phyloP scores from a whole-genome alignment of 2,888 invertebrate species.

The Drosophila borealis region DNA sequence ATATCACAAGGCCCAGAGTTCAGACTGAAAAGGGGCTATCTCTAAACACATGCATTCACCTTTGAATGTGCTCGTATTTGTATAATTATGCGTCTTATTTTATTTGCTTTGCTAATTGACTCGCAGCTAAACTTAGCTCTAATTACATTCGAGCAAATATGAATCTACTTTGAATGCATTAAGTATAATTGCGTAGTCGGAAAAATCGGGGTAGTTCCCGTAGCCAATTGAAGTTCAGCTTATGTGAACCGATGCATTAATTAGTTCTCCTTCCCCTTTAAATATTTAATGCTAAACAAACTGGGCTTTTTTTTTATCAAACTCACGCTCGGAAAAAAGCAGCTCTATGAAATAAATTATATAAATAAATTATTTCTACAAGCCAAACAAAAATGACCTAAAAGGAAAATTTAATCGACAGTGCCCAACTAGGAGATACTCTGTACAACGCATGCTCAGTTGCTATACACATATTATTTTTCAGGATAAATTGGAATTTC shows the following conservation, averaged over 20 bases:
- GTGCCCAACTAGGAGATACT: no score
- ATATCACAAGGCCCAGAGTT: conserved; percentile 16
- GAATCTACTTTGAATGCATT: conserved; percentile 19
- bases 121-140: conserved; percentile 1
- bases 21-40: conserved; percentile 15
- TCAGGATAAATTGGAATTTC: no score
- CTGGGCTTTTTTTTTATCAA: no score
- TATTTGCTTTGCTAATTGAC: conserved; percentile 12
- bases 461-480: no score
- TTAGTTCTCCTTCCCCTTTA: not conserved
- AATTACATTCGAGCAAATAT: conserved; percentile 14
- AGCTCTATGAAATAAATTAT: no score
- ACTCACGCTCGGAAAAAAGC: no score
- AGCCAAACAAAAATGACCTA: no score
- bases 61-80: no score
- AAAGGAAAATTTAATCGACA: no score
- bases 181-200: conserved; percentile 11
- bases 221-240: not conserved
- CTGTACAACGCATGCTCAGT: no score
- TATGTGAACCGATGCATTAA: not conserved
- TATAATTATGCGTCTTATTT: not conserved
- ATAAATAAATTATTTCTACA: no score
- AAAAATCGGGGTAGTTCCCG: no score
- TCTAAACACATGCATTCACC: not conserved
- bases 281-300: not conserved